A percentile compares a stretch with the other conserved stretches of the same genome.
phyloP scores from a whole-genome alignment of 2,888 invertebrate species.

The Eilema griseolum region DNA sequence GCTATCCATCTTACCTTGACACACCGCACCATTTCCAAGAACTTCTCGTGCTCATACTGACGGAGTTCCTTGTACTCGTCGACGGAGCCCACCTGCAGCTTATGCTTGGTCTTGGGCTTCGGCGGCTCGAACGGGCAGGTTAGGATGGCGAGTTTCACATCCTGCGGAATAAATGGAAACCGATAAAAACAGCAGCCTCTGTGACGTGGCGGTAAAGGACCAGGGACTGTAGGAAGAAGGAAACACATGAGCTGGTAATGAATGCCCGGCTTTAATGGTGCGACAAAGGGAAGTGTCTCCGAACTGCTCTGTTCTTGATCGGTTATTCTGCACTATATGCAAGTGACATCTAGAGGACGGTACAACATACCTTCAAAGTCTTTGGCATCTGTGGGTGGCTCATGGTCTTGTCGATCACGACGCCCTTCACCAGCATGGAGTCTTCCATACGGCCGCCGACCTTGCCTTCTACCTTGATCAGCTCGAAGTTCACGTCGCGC shows the following conservation, averaged over 20 bases:
- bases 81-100: slow-evolving; percentile 98
- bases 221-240: no score
- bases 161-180: slow-evolving; percentile 78
- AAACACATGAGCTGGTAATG: no score
- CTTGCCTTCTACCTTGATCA: slow-evolving; percentile 99
- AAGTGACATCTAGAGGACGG: no score
- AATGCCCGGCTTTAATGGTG: no score
- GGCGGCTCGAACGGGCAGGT: slow-evolving; percentile 99
- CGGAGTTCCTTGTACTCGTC: slow-evolving; percentile 97
- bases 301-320: no score
- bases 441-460: slow-evolving; percentile 99
- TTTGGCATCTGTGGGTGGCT: slow-evolving; percentile 99
- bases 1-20: slow-evolving; percentile 76
- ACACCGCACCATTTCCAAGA: slow-evolving; percentile 95
- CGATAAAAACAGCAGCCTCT: no score
- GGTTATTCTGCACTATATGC: no score
- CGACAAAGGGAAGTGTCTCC: no score
- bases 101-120: slow-evolving; percentile 99
- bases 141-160: slow-evolving; percentile 98
- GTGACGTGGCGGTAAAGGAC: no score
- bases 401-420: slow-evolving; percentile 99
- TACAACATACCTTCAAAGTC: slow-evolving; percentile 84
- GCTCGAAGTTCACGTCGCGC: slow-evolving; percentile 99
- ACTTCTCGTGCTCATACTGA: slow-evolving; percentile 98
- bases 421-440: slow-evolving; percentile 97